Conservation (phyloP, 2,888 invertebrate species). For the Branchellion lobata region DNA sequence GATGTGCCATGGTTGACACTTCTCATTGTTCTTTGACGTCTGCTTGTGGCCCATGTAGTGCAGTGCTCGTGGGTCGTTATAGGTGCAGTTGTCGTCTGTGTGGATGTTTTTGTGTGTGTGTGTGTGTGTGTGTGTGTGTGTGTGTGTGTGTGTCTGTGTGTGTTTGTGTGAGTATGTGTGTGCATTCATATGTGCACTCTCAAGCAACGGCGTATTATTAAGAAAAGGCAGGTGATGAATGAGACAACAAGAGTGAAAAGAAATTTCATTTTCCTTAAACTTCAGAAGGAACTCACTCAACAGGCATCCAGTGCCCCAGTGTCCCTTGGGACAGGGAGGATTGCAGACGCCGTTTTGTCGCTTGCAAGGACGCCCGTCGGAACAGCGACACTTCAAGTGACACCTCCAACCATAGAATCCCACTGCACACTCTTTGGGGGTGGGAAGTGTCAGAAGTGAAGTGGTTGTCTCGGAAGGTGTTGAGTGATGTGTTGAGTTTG, state of each 20-base stretch:
- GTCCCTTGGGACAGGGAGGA: slow-evolving; percentile 40
- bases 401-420: slow-evolving; percentile 52
- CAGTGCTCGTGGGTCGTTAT: slow-evolving; percentile 48
- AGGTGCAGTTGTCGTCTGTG: slow-evolving; percentile 50
- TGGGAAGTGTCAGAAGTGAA: neutral
- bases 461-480: no score
- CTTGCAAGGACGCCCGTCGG: slow-evolving; percentile 46
- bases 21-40: slow-evolving; percentile 41
- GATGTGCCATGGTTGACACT: slow-evolving; percentile 48
- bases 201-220: no score
- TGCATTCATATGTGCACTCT: no score
- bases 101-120: neutral
- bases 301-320: slow-evolving; percentile 51
- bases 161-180: no score
- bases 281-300: slow-evolving; percentile 50
- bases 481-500: no score
- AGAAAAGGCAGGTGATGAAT: no score
- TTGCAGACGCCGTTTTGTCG: slow-evolving; percentile 49
- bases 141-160: no score
- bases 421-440: slow-evolving; percentile 48
- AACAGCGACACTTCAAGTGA: slow-evolving; percentile 50
- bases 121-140: no score
- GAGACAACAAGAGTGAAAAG: no score
- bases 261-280: no score
- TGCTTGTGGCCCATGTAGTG: slow-evolving; percentile 47